phyloP scores from a whole-genome alignment of 2,113 vertebrate genomes.

The Gobio gobio region DNA sequence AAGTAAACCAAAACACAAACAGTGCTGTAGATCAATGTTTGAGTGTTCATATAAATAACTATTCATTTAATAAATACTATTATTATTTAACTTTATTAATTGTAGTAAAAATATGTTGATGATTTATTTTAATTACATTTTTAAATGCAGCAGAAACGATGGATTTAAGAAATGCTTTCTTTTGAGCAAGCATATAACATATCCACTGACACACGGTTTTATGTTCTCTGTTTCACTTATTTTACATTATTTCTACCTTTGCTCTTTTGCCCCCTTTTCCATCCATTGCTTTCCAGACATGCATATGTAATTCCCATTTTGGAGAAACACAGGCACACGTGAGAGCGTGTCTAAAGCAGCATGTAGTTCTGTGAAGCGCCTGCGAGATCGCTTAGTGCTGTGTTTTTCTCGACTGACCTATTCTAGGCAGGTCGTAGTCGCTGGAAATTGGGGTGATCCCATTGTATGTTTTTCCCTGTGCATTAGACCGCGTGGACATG shows the following conservation, averaged over 20 bases:
- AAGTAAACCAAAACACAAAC: too few species aligned
- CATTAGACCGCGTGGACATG: neutral
- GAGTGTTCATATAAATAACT: too few species aligned
- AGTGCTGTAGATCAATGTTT: too few species aligned
- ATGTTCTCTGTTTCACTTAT: slow-evolving; percentile 8
- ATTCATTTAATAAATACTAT: too few species aligned
- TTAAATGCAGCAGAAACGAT: neutral
- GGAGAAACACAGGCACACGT: neutral
- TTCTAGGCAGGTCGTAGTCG: neutral
- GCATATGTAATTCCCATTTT: slow-evolving; percentile 39
- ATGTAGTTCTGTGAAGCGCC: neutral
- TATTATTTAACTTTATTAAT: neutral
- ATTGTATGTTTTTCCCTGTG: neutral
- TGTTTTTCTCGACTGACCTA: slow-evolving; percentile 19
- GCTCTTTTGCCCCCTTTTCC: neutral
- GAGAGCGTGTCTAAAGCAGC: slow-evolving; percentile 31
- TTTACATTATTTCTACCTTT: slow-evolving; percentile 9
- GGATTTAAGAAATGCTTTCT: neutral
- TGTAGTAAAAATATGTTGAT: neutral
- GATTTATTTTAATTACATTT: neutral
- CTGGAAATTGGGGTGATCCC: slow-evolving; percentile 5
- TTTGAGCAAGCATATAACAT: neutral
- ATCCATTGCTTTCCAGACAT: slow-evolving; percentile 13
- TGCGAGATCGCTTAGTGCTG: slow-evolving; percentile 46
- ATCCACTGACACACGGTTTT: neutral